phyloP scores from a whole-genome alignment of 2,113 vertebrate genomes.

The Zosterops hypoxanthus region DNA sequence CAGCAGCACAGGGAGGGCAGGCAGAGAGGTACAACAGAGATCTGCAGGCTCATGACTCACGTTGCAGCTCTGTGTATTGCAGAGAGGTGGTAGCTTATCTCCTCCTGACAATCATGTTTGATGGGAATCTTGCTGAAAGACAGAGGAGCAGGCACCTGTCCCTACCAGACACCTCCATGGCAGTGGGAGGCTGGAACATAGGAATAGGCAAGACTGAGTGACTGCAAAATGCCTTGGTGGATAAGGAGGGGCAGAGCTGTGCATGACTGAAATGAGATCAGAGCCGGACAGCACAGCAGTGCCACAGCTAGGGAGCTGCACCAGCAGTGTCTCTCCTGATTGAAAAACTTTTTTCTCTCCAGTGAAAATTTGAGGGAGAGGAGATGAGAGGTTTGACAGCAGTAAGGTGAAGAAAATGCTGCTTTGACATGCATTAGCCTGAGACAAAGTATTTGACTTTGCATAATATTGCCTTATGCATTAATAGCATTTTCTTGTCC shows the following conservation, averaged over 20 bases:
- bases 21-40: neutral
- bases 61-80: neutral
- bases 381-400: neutral
- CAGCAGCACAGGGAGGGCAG: rapidly evolving
- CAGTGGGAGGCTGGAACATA: neutral
- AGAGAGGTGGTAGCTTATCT: neutral
- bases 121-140: neutral
- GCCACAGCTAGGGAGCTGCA: neutral
- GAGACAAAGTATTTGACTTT: neutral
- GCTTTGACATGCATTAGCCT: neutral
- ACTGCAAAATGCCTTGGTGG: neutral
- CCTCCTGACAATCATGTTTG: neutral
- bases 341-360: neutral
- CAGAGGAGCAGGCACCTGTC: neutral
- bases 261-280: neutral
- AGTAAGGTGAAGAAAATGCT: neutral
- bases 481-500: neutral
- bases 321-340: neutral
- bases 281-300: neutral
- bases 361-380: rapidly evolving
- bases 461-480: rapidly evolving
- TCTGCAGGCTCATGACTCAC: neutral
- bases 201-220: neutral
- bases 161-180: neutral
- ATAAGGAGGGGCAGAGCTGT: neutral